phyloP scores from a whole-genome alignment of 2,888 invertebrate genomes.

The Xestia sexstrigata region DNA sequence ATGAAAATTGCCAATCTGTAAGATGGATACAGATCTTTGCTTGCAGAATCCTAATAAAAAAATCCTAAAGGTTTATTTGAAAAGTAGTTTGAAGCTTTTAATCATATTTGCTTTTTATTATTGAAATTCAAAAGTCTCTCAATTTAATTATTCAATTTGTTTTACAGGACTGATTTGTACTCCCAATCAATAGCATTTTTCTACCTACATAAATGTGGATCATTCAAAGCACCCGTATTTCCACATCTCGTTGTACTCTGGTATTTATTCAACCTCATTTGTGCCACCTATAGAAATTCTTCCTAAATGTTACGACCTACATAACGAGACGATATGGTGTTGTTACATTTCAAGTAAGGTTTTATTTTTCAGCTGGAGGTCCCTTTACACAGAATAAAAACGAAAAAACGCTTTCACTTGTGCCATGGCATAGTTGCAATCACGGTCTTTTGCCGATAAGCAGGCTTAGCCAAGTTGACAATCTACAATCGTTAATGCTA shows the following conservation, averaged over 20 bases:
- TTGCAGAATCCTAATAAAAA: no score
- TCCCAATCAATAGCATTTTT: not conserved
- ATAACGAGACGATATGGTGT: not conserved
- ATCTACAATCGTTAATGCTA: no score
- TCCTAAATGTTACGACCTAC: constrained; percentile 1
- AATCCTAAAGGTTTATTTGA: no score
- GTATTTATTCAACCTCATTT: constrained; percentile 18
- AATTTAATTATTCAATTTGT: not conserved
- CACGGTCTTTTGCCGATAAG: not conserved
- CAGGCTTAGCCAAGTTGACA: no score
- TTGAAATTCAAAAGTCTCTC: not conserved
- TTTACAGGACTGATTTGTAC: not conserved
- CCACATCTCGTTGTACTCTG: not conserved
- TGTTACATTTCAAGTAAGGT: constrained; percentile 1
- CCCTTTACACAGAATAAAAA: not conserved
- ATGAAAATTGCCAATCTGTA: no score
- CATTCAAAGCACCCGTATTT: not conserved
- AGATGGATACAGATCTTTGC: no score
- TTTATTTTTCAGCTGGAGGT: not conserved
- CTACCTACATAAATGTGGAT: not conserved
- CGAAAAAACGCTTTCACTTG: not conserved
- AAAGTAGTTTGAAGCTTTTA: no score
- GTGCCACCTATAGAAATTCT: constrained; percentile 4
- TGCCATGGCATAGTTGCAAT: not conserved
- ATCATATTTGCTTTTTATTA: no score